Percentiles rank a stretch among this genome's conserved stretches.
These are phyloP conservation scores for Siphamia tubifer DNA, from an alignment of 2,113 vertebrate genomes.

Conservation along the genomic window DNA sequence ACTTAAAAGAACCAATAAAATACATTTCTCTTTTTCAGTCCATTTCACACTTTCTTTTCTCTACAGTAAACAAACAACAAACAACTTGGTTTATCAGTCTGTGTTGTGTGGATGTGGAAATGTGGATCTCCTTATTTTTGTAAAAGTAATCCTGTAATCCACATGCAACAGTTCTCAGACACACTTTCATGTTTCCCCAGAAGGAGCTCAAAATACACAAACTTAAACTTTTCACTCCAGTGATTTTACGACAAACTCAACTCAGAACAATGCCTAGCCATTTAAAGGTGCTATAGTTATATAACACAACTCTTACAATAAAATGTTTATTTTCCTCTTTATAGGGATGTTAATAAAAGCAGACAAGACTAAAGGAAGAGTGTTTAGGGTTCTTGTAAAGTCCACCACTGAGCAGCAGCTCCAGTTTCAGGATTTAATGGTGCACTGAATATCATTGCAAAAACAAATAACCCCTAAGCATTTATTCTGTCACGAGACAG, in stretches of 20 bases:
- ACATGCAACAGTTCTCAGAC: too few species aligned
- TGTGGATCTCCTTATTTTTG: too few species aligned
- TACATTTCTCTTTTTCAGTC: too few species aligned
- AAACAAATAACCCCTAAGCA: conserved; percentile 5
- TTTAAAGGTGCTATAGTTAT: neutral
- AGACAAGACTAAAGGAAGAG: neutral
- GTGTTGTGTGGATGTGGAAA: too few species aligned
- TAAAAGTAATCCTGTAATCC: too few species aligned
- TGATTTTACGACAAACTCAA: neutral
- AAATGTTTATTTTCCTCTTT: neutral
- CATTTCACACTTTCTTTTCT: too few species aligned
- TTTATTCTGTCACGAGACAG: neutral
- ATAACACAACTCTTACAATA: neutral
- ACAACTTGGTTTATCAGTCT: too few species aligned
- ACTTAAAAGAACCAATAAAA: too few species aligned
- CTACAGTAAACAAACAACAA: too few species aligned
- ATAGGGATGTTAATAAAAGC: neutral
- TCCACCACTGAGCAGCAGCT: conserved; percentile 1
- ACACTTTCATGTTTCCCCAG: too few species aligned
- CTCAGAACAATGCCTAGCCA: neutral
- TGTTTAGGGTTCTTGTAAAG: neutral
- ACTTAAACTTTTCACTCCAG: neutral
- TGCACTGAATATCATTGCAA: neutral
- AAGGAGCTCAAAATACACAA: neutral
- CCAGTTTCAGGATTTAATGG: neutral